These are phyloP conservation scores for Aphaenogaster rudis DNA, from an alignment of 1,140 invertebrate species.

Conservation along the genomic window DNA sequence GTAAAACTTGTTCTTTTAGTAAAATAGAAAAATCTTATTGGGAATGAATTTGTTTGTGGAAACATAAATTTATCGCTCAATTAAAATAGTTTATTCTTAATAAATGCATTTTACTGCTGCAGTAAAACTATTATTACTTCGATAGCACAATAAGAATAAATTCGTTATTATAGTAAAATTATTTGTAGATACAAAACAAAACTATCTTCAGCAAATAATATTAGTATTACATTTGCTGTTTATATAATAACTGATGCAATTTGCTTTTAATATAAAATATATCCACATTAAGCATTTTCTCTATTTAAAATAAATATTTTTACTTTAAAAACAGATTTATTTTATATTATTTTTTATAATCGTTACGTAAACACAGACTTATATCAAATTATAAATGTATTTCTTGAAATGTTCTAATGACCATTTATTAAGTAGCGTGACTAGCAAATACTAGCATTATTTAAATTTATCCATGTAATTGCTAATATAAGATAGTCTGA, in stretches of 20 bases:
- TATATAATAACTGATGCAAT: background rate
- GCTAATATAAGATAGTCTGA: background rate
- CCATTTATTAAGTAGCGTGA: background rate
- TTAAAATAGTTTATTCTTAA: background rate
- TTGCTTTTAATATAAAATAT: slow-evolving; percentile 1
- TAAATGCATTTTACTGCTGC: background rate
- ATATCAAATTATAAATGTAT: background rate
- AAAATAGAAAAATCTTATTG: background rate
- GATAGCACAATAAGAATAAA: background rate
- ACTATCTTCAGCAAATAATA: background rate
- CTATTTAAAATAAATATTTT: slow-evolving; percentile 9
- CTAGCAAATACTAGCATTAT: background rate
- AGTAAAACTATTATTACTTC: background rate
- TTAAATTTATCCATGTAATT: slow-evolving; percentile 4
- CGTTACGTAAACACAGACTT: background rate
- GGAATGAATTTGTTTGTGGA: background rate
- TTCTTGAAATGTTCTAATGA: slow-evolving; percentile 9
- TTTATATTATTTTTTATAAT: background rate
- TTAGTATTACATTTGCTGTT: background rate
- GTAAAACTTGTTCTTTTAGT: background rate
- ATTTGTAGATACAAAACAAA: background rate
- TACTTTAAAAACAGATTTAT: background rate
- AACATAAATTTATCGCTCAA: background rate
- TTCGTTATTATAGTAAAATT: background rate
- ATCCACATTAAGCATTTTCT: background rate